Conservation (phyloP, 2,888 invertebrate genomes). For the Drosophila tanythrix region DNA sequence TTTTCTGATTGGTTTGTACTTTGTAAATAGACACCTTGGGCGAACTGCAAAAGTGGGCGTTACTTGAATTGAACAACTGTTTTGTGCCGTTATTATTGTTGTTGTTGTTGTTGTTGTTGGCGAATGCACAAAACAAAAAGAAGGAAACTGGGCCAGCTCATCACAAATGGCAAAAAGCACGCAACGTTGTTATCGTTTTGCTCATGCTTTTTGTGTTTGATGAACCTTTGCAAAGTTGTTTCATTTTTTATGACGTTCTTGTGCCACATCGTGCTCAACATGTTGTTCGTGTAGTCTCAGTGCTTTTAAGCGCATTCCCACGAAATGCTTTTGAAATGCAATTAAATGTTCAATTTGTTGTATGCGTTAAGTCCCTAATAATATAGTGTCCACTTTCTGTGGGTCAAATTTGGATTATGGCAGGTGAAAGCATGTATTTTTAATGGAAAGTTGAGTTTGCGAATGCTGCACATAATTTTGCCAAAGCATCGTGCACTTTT, state of each 20-base stretch:
- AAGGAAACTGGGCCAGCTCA: constrained; percentile 61
- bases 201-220: constrained; percentile 51
- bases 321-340: constrained; percentile 64
- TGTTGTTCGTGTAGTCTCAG: constrained; percentile 7
- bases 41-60: constrained; percentile 45
- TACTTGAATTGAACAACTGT: constrained; percentile 51
- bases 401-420: constrained; percentile 21
- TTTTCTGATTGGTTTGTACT: constrained; percentile 41
- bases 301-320: constrained; percentile 23
- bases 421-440: background rate
- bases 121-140: constrained; percentile 31
- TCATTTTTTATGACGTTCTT: constrained; percentile 66
- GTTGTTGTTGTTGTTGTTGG: constrained; percentile 44
- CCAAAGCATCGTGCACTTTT: background rate
- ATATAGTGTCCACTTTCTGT: constrained; percentile 12
- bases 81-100: constrained; percentile 19
- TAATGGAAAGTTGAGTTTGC: background rate
- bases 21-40: constrained; percentile 49
- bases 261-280: constrained; percentile 48
- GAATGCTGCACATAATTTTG: background rate
- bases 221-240: constrained; percentile 64
- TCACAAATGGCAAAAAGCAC: constrained; percentile 69
- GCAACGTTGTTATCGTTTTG: constrained; percentile 41
- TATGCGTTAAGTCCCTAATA: constrained; percentile 36
- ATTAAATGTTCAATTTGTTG: constrained; percentile 47